Evolutionary conservation across 2,113 vertebrate genomes (phyloP).

Genomic region (Peromyscus polionotus): DNA sequence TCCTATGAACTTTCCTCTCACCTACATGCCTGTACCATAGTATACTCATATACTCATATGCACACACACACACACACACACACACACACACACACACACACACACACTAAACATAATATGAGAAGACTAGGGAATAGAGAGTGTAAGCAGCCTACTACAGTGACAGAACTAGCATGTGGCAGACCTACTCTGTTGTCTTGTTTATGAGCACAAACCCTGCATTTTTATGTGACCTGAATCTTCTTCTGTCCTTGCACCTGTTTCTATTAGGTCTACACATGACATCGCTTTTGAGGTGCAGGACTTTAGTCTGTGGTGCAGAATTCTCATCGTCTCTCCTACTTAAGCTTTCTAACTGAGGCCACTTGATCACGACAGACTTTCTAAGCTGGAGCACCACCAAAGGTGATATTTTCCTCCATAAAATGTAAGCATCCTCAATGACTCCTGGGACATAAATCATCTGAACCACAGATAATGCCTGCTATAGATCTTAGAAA

Average conservation of each 20-base stretch:
- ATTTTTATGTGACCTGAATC: background rate
- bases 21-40: too few species aligned
- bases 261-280: background rate
- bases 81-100: background rate
- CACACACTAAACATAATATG: background rate
- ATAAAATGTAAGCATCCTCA: background rate
- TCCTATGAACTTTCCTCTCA: background rate
- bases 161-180: background rate
- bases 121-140: background rate
- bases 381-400: background rate
- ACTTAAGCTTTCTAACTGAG: background rate
- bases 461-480: conserved; percentile 1
- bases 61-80: background rate
- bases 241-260: background rate
- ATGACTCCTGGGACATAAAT: background rate
- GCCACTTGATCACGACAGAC: background rate
- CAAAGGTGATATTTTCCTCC: background rate
- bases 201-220: background rate
- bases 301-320: background rate
- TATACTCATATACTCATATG: too few species aligned
- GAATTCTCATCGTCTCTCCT: background rate
- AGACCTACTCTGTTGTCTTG: background rate
- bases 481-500: background rate
- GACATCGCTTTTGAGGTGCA: background rate
- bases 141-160: background rate